These are phyloP conservation scores for Drosophila monieri DNA, from an alignment of 2,888 invertebrate genomes.

Conservation along the genomic window DNA sequence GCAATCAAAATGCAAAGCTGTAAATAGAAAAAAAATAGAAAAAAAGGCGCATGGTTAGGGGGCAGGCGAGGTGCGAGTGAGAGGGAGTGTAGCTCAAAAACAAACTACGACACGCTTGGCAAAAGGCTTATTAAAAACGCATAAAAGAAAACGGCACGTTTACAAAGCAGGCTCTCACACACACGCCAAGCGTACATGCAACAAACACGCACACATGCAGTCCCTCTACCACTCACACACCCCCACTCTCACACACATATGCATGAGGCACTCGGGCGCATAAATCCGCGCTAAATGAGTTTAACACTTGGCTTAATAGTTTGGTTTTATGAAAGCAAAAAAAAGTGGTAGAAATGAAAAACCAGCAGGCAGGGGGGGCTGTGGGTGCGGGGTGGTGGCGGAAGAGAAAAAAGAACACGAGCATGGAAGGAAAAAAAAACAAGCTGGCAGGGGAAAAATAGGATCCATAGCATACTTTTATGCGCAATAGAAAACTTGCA, in stretches of 20 bases:
- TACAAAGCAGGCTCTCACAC: conserved; percentile 63
- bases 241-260: conserved; percentile 36
- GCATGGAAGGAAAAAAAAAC: conserved; percentile 50
- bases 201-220: conserved; percentile 1
- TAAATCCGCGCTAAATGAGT: conserved; percentile 80
- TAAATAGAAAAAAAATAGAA: conserved; percentile 55
- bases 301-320: conserved; percentile 78
- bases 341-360: conserved; percentile 42
- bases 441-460: conserved; percentile 54
- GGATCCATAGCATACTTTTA: conserved; percentile 74
- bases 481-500: conserved; percentile 78
- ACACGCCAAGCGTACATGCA: conserved; percentile 5
- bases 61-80: conserved; percentile 3
- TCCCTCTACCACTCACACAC: conserved; percentile 1
- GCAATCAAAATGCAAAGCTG: conserved; percentile 65
- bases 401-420: conserved; percentile 44
- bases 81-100: conserved; percentile 49
- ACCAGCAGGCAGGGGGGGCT: conserved; percentile 21
- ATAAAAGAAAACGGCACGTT: conserved; percentile 76
- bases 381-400: background rate
- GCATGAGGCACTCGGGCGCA: conserved; percentile 75
- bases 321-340: conserved; percentile 76
- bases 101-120: conserved; percentile 65
- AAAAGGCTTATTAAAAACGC: conserved; percentile 76
- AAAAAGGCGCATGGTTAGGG: conserved; percentile 11